Base-by-base conservation (phyloP, 2,113 vertebrate species). In the Forbesichthys agassizii region DNA sequence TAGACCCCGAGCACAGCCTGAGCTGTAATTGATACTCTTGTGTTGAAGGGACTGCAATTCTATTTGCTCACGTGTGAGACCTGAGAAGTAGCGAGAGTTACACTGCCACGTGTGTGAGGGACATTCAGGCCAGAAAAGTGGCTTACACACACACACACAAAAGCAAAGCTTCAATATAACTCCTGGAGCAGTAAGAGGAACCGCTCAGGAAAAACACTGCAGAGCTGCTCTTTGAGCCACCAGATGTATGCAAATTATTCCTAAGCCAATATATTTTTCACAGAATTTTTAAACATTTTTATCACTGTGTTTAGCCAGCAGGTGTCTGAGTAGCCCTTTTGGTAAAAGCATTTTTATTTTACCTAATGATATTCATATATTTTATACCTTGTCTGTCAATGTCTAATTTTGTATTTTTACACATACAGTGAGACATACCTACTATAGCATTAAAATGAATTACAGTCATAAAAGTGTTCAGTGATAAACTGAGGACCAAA, bases 1-100 rank as follows among this genome's bases (percentile, higher is more conserved):
- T 73, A 69, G 71, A 60, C 69, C 70, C 9, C 80, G 83, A 84
- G 84, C 80, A 56, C 77, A 81, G 82, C 56, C 62, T 70, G 60
- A 69, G 76, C 55, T 79, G 86, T 87, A 90, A 91, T 71, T 86
- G 80, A 88, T 92, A 90, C 72, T 65, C 66, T 75, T 77, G 80
- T 77, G 79, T 90, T 83, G 59, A 77, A 78, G 71, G 66, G 73
- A 72, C 74, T 36, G 67, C 64, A 52, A 80, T 85, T 73, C 77
- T 73, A 73, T 48, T 63, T 57, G 68, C n/a, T 66, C 47, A 71
- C 61, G 73, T 75, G 66, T 61, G 56, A 78, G 61, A 64, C 65
- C 5, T 53, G 20, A 75, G 53, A 11, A 51, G 55, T 62, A 71
- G 70, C 7, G 48, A 73, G 77, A 76, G 56, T 66, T 36, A 9